These are phyloP conservation scores for Aphodius sticticus DNA, from an alignment of 2,888 invertebrate species.

Conservation along the genomic window DNA sequence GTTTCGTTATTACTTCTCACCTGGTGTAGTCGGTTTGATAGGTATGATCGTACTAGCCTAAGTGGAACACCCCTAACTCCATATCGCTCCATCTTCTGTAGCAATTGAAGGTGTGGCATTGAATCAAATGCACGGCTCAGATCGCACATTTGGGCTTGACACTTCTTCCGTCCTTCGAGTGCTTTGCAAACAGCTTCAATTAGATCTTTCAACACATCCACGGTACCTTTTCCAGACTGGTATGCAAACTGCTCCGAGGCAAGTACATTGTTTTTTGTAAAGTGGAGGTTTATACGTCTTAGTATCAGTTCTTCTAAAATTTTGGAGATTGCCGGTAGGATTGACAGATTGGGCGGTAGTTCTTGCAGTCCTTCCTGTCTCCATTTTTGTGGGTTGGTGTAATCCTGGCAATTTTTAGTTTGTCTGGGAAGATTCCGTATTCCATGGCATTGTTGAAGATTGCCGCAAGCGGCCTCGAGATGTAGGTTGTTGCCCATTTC, in stretches of 20 bases:
- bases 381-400: constrained; percentile 9
- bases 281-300: not conserved
- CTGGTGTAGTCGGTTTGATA: not conserved
- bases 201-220: not conserved
- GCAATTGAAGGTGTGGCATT: not conserved
- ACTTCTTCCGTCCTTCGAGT: not conserved
- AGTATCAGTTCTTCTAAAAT: constrained; percentile 5
- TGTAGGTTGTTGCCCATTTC: not conserved
- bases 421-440: constrained; percentile 13
- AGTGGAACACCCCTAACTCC: not conserved
- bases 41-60: not conserved
- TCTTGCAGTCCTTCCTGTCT: not conserved
- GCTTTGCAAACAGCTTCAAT: not conserved
- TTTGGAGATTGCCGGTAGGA: constrained; percentile 10
- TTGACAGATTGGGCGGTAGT: constrained; percentile 14
- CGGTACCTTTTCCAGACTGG: not conserved
- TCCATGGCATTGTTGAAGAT: not conserved
- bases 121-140: not conserved
- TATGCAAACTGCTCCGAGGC: not conserved
- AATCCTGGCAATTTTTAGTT: constrained; percentile 13
- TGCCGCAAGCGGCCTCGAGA: not conserved
- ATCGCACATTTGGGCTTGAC: not conserved
- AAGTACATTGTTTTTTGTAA: not conserved
- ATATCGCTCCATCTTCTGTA: not conserved
- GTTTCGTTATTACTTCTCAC: not conserved